phyloP scores from a whole-genome alignment of 2,888 invertebrate genomes.

The Polydrusus pterygomalis region DNA sequence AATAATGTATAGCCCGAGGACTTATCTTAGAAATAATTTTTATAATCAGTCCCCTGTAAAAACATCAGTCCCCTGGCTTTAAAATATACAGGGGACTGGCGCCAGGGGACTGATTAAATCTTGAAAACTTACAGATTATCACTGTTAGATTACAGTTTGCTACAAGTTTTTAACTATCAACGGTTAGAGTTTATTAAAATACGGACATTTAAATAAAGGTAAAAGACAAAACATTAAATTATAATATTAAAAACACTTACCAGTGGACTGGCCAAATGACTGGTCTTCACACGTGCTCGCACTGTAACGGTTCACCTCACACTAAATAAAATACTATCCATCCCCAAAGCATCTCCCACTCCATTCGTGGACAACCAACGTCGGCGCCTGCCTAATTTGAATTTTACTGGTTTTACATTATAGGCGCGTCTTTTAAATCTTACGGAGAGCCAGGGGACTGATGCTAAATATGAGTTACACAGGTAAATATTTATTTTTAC shows the following conservation, averaged over 20 bases:
- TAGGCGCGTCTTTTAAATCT: background rate
- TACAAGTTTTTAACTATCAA: too few species aligned
- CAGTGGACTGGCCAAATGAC: background rate
- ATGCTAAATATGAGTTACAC: background rate
- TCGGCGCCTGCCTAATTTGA: background rate
- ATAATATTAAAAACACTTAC: constrained; percentile 2
- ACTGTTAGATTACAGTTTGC: too few species aligned
- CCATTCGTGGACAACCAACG: background rate
- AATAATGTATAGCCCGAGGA: background rate
- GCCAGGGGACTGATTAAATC: background rate
- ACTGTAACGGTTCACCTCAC: background rate
- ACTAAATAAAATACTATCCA: background rate
- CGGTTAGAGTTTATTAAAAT: background rate
- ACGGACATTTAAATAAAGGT: background rate
- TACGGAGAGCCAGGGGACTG: background rate
- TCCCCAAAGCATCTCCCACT: background rate
- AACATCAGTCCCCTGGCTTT: background rate
- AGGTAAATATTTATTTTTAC: too few species aligned
- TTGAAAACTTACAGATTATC: too few species aligned
- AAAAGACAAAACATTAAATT: background rate
- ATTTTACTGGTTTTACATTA: background rate
- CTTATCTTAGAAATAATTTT: background rate
- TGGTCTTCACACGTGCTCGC: background rate
- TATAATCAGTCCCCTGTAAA: too few species aligned
- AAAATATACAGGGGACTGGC: background rate